Evolutionary conservation across 2,113 vertebrate species (phyloP).

Genomic region (Oreochromis spilurus): DNA sequence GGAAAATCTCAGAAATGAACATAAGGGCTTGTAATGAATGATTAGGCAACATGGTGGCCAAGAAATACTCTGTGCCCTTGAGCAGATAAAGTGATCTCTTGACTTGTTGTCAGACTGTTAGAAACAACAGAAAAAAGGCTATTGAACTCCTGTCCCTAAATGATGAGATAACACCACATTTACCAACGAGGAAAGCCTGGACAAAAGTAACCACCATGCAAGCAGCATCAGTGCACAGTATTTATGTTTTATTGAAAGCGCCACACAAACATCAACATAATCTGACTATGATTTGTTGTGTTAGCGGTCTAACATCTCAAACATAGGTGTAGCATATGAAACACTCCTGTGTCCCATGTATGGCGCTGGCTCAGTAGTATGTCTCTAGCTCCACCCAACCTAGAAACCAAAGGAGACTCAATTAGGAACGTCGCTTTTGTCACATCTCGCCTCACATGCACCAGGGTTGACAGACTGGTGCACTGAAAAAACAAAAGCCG

Average conservation of each 20-base stretch:
- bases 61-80: background rate
- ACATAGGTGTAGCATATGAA: conserved; percentile 55
- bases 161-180: conserved; percentile 5
- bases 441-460: background rate
- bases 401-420: conserved; percentile 53
- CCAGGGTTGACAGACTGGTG: background rate
- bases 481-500: background rate
- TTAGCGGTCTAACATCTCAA: conserved; percentile 1
- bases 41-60: background rate
- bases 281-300: conserved; percentile 28
- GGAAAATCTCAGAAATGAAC: background rate
- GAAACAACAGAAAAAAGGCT: background rate
- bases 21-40: background rate
- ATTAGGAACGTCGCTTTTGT: background rate
- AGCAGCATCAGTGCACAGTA: background rate
- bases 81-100: background rate
- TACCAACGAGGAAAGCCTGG: background rate
- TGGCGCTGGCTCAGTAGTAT: conserved; percentile 74
- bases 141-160: background rate
- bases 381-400: conserved; percentile 84
- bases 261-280: conserved; percentile 43
- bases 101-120: background rate
- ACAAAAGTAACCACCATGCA: background rate
- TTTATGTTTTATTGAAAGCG: conserved; percentile 58
- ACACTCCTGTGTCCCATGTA: background rate